Percentiles rank a stretch among this genome's conserved stretches.
These are phyloP conservation scores for Tethea ocularis DNA, from an alignment of 2,888 invertebrate genomes.

Conservation along the genomic window DNA sequence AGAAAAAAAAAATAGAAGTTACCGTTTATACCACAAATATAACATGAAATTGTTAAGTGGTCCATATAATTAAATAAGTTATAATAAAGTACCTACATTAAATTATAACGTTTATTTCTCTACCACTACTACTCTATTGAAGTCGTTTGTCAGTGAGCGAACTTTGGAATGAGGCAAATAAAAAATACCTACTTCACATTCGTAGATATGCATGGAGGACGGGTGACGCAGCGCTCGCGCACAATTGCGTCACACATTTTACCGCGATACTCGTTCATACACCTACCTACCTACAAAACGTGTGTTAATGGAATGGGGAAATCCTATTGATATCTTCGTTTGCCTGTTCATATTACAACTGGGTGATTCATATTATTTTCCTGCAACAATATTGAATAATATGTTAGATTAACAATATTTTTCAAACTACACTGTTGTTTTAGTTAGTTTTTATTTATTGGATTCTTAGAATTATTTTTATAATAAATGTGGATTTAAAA, in stretches of 20 bases:
- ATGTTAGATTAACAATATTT: not conserved
- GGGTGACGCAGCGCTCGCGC: constrained; percentile 43
- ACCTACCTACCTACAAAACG: constrained; percentile 17
- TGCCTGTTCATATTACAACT: constrained; percentile 19
- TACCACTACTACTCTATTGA: too few relatives aligned
- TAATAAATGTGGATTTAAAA: too few relatives aligned
- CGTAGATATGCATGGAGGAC: constrained; percentile 2
- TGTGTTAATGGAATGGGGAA: constrained; percentile 35
- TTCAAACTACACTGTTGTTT: too few relatives aligned
- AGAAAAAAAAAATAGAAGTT: too few relatives aligned
- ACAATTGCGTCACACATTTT: constrained; percentile 41
- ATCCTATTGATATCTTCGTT: constrained; percentile 31
- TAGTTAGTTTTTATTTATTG: too few relatives aligned
- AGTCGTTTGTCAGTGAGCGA: not conserved
- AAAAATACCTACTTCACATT: not conserved
- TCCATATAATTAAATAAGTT: too few relatives aligned
- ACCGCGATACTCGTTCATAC: constrained; percentile 14
- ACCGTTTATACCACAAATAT: too few relatives aligned
- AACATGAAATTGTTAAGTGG: too few relatives aligned
- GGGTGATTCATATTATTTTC: constrained; percentile 30
- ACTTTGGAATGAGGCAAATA: not conserved
- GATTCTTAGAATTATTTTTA: too few relatives aligned
- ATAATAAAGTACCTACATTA: too few relatives aligned
- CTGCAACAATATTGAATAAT: constrained; percentile 21
- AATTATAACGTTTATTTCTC: too few relatives aligned